Evolutionary conservation across 92 coral and sea anemone species (phyloP).

Genomic region (Siderastrea radians): DNA sequence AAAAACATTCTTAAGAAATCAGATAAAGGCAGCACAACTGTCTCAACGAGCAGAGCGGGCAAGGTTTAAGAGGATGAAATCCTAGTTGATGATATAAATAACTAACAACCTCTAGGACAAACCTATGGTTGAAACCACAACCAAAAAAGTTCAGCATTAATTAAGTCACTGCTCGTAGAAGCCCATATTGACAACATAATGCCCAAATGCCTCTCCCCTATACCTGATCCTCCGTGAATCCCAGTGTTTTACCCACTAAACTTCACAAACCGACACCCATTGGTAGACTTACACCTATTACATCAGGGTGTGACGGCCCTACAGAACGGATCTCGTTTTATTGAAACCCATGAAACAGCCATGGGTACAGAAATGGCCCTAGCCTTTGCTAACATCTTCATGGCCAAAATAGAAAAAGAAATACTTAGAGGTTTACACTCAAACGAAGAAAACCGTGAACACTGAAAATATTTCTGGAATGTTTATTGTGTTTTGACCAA

Average conservation of each 20-base stretch:
- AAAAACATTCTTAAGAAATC: too few species aligned
- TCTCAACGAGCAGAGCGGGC: too few species aligned
- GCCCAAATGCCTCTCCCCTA: slow-evolving; percentile 44
- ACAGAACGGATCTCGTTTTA: slow-evolving; percentile 2
- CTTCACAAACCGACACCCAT: slow-evolving; percentile 62
- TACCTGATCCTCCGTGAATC: background rate
- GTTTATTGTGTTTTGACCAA: too few species aligned
- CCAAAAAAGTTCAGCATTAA: slow-evolving; percentile 16
- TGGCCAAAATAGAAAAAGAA: background rate
- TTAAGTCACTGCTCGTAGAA: slow-evolving; percentile 16
- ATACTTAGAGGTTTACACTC: background rate
- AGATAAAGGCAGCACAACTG: too few species aligned
- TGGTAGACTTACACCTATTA: slow-evolving; percentile 30
- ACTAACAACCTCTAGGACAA: slow-evolving; percentile 47
- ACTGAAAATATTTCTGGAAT: too few species aligned
- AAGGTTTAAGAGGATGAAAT: too few species aligned
- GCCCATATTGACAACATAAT: slow-evolving; percentile 54
- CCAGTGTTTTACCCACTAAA: slow-evolving; percentile 65
- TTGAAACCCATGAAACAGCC: background rate
- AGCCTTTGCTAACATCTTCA: background rate
- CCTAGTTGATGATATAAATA: background rate
- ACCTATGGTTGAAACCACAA: slow-evolving; percentile 28
- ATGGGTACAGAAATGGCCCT: background rate
- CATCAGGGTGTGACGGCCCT: slow-evolving; percentile 40
- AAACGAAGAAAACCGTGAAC: too few species aligned